Evolutionary conservation across 1,140 invertebrate genomes (phyloP).

Genomic region (Acromyrmex heyeri): DNA sequence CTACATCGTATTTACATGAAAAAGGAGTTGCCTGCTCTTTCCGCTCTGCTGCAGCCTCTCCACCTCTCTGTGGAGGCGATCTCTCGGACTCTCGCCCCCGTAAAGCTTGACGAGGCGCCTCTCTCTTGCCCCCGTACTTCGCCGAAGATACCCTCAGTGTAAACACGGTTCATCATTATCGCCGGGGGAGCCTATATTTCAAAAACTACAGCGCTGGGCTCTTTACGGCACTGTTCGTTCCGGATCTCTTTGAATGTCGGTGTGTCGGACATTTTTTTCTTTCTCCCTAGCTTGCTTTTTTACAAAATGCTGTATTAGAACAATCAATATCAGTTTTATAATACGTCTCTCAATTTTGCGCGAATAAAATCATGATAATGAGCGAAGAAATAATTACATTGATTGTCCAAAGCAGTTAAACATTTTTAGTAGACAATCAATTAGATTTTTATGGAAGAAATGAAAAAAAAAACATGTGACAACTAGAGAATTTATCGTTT

Average conservation of each 20-base stretch:
- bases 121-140: slow-evolving; percentile 53
- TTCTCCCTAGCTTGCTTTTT: slow-evolving; percentile 29
- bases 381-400: background rate
- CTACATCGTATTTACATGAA: slow-evolving; percentile 87
- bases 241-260: slow-evolving; percentile 75
- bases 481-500: slow-evolving; percentile 43
- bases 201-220: slow-evolving; percentile 70
- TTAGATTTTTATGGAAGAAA: slow-evolving; percentile 14
- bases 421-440: slow-evolving; percentile 13
- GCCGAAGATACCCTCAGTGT: slow-evolving; percentile 79
- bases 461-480: background rate
- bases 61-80: slow-evolving; percentile 46
- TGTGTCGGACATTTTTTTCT: background rate
- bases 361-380: slow-evolving; percentile 3
- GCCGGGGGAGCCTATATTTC: slow-evolving; percentile 83
- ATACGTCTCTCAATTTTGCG: slow-evolving; percentile 22
- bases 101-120: slow-evolving; percentile 74
- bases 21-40: slow-evolving; percentile 82
- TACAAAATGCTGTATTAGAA: slow-evolving; percentile 12
- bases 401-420: background rate
- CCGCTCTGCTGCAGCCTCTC: slow-evolving; percentile 64
- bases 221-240: slow-evolving; percentile 72
- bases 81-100: slow-evolving; percentile 58
- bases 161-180: slow-evolving; percentile 87
- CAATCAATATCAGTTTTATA: slow-evolving; percentile 37